These are phyloP conservation scores for Carcharodon carcharias DNA, from an alignment of 2,797 vertebrate genomes.

Conservation along the genomic window DNA sequence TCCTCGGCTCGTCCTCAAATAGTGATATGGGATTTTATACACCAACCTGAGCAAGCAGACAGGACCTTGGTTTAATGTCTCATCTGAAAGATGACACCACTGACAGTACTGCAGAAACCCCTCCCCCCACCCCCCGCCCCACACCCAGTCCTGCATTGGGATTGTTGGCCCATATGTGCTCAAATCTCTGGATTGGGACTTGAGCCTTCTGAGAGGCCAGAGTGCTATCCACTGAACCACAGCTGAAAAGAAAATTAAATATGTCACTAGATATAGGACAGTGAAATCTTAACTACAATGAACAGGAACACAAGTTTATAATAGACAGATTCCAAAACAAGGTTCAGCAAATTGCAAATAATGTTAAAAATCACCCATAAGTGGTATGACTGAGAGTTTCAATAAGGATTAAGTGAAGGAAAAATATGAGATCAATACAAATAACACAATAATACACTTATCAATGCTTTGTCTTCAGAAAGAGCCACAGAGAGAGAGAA, in stretches of 20 bases:
- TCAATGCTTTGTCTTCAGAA: neutral
- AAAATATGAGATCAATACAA: neutral
- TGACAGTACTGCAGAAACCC: neutral
- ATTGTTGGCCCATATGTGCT: neutral
- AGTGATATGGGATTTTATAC: neutral
- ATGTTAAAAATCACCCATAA: neutral
- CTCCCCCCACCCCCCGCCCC: no score
- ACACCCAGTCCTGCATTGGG: neutral
- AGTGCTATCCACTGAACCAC: no score
- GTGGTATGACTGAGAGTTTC: neutral
- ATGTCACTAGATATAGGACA: no score
- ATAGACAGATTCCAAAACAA: neutral
- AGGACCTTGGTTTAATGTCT: neutral
- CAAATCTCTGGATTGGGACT: neutral
- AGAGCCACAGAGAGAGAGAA: neutral
- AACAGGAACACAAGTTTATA: neutral
- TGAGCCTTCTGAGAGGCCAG: no score
- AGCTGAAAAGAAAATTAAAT: no score
- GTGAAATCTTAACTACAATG: neutral
- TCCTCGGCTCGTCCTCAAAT: neutral
- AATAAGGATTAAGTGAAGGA: neutral
- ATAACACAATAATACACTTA: neutral
- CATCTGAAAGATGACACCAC: neutral
- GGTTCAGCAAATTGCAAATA: neutral
- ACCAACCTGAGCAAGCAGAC: neutral